Evolutionary conservation across 2,888 invertebrate genomes (phyloP).

Genomic region (Imbricaverruca yamaguchii): DNA sequence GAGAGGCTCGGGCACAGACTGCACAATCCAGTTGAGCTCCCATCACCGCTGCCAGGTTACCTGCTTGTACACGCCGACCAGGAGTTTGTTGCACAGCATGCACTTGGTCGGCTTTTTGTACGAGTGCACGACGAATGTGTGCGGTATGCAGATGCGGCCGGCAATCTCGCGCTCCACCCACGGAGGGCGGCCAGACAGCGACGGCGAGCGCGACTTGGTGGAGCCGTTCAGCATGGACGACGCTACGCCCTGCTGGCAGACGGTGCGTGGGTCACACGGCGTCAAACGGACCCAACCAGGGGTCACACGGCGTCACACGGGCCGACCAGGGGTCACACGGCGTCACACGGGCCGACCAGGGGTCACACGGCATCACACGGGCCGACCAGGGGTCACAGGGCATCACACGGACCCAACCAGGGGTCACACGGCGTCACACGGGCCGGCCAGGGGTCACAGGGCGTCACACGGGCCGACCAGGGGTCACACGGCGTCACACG

Average conservation of each 20-base stretch:
- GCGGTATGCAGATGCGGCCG: constrained; percentile 66
- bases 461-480: no score
- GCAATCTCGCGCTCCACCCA: constrained; percentile 63
- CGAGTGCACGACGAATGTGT: constrained; percentile 92
- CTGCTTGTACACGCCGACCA: constrained; percentile 80
- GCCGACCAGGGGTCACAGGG: constrained; percentile 4
- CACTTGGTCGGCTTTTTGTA: constrained; percentile 96
- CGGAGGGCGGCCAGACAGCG: constrained; percentile 53
- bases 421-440: background rate
- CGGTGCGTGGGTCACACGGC: background rate
- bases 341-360: no score
- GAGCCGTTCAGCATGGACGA: constrained; percentile 10
- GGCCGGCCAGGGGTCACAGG: no score
- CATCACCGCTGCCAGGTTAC: background rate
- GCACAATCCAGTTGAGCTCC: no score
- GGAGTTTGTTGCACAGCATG: constrained; percentile 87
- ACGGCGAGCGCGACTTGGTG: constrained; percentile 41
- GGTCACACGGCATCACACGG: constrained; percentile 50
- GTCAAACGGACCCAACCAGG: no score
- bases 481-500: no score
- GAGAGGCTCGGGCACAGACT: no score
- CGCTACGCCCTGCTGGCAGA: constrained; percentile 35
- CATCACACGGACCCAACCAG: background rate
- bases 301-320: no score
- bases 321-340: no score